phyloP scores from a whole-genome alignment of 1,140 invertebrate species.

The Bilobella aurantiaca region DNA sequence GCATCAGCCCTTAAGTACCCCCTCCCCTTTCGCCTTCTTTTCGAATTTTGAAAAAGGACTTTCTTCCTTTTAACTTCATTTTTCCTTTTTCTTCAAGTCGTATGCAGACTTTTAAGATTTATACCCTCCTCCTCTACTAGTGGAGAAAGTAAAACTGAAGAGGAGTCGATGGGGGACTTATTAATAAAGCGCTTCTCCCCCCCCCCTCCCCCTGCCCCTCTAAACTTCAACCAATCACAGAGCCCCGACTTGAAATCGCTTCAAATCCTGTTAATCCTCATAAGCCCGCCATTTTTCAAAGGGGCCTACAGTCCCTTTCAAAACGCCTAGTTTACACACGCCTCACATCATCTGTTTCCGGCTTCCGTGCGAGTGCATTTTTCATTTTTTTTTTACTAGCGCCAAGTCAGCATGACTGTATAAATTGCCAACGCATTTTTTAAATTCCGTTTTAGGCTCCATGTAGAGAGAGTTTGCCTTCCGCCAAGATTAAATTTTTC shows the following conservation, averaged over 20 bases:
- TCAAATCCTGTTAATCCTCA: background rate
- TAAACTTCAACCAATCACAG: background rate
- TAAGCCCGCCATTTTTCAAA: background rate
- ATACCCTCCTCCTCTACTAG: background rate
- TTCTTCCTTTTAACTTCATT: too few species aligned
- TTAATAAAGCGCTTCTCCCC: background rate
- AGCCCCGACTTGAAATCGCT: background rate
- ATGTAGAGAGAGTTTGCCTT: too few species aligned
- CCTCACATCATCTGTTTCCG: background rate
- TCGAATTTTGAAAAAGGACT: background rate
- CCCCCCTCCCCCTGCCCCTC: background rate
- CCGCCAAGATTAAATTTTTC: too few species aligned
- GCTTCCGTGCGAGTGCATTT: too few species aligned
- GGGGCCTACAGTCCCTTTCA: background rate
- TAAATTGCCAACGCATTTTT: too few species aligned
- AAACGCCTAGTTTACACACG: background rate
- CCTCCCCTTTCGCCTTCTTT: background rate
- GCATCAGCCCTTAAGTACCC: background rate
- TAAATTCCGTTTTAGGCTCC: too few species aligned
- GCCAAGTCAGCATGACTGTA: too few species aligned
- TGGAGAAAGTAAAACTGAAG: slow-evolving; percentile 1
- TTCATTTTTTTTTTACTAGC: too few species aligned
- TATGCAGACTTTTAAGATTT: background rate
- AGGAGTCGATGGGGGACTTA: background rate
- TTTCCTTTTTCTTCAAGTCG: too few species aligned